phyloP scores from a whole-genome alignment of 2,113 vertebrate genomes.

The Melanerpes aurifrons region DNA sequence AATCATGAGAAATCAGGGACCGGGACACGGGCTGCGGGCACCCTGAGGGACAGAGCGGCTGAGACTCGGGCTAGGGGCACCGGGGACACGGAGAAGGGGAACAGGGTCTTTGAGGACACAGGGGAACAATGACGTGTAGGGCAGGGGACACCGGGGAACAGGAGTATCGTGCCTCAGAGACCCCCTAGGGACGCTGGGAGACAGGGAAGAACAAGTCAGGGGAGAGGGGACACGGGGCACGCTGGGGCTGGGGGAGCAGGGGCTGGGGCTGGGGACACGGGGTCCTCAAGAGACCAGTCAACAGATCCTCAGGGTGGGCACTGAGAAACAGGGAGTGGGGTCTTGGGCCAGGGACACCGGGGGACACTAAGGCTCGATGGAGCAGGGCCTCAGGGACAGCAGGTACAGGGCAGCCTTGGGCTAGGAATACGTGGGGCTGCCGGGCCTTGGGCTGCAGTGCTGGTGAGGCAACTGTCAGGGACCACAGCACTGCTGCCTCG shows the following conservation, averaged over 20 bases:
- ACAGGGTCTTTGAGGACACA: not conserved
- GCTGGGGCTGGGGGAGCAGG: not conserved
- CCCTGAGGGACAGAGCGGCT: not conserved
- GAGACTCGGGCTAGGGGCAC: not conserved
- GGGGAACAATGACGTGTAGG: too few relatives aligned
- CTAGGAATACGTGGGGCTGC: not conserved
- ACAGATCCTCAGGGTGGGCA: not conserved
- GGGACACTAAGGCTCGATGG: not conserved
- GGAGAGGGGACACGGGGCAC: not conserved
- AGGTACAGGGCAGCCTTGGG: not conserved
- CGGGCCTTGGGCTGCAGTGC: not conserved
- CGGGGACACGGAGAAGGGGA: not conserved
- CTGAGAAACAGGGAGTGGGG: not conserved
- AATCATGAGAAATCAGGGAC: too few relatives aligned
- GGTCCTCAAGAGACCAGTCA: not conserved
- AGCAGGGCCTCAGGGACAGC: not conserved
- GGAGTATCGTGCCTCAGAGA: too few relatives aligned
- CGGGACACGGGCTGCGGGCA: not conserved
- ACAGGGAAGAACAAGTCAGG: not conserved
- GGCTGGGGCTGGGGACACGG: not conserved
- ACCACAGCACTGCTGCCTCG: fast-evolving
- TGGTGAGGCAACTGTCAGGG: not conserved
- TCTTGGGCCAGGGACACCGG: not conserved
- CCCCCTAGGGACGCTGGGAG: not conserved
- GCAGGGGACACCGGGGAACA: not conserved